Percentiles rank a stretch among this genome's conserved stretches.
Evolutionary conservation across 2,113 vertebrate species (phyloP).

Genomic region (Bettongia penicillata): DNA sequence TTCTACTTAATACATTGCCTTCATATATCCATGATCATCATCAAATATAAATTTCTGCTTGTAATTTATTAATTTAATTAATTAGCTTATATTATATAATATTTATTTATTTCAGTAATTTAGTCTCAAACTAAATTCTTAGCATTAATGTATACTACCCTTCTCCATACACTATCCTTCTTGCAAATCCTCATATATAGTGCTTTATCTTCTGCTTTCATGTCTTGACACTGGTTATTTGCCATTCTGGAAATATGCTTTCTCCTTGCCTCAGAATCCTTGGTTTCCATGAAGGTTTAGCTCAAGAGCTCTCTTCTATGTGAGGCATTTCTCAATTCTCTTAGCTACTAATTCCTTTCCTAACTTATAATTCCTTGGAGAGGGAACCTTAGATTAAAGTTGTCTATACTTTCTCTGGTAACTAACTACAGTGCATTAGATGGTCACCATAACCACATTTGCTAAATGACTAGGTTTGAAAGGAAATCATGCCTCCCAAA

Average conservation of each 20-base stretch:
- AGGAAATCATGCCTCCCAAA: neutral
- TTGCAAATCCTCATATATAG: neutral
- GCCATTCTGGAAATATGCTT: neutral
- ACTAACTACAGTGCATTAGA: neutral
- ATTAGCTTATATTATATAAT: neutral
- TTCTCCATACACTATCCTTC: neutral
- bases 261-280: neutral
- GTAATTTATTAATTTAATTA: neutral
- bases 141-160: neutral
- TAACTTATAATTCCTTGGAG: neutral
- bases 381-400: neutral
- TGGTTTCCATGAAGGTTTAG: neutral
- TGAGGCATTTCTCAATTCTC: neutral
- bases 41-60: neutral
- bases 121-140: neutral
- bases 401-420: neutral
- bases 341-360: neutral
- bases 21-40: neutral
- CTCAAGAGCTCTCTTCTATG: neutral
- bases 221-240: neutral
- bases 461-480: neutral
- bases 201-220: neutral
- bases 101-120: neutral
- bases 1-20: neutral
- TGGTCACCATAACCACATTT: neutral